Base-by-base conservation (phyloP, 2,797 vertebrate genomes). In the Ptychobarbus kaznakovi region DNA sequence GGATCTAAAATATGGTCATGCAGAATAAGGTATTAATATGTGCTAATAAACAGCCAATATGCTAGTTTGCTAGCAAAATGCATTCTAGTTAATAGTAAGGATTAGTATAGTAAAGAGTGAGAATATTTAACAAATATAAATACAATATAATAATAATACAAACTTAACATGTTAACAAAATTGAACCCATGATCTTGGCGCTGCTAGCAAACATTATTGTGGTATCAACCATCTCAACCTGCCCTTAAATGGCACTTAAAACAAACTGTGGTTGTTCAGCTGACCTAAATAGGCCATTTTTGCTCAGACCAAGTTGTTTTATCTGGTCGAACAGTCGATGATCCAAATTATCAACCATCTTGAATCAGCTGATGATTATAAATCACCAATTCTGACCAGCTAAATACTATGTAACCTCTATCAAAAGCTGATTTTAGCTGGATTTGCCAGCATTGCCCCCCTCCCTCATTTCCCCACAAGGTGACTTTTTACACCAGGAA, bases 401-500 rank as follows among this genome's bases (percentile, higher is more conserved):
- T 79, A 79, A 15, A 61, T 46, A 32, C 9, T 20, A 46, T 32
- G 1, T 16, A 49, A 49, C 7, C 42, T 63, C 9, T 74, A 16
- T 12, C 28, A 63, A 32, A 74, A 46, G 16, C 3, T 32, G 2
- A 5, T 49, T 73, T n/a, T 28, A 72, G 3, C 35, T 32, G 5
- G 11, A 63, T 35, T 74, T 25, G 18, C 18, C 12, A 35, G 6
- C 53, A 35, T 28, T 1, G 16, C 3, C 0, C 40, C 38, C 10
- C 12, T 46, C 28, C 4, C 8, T 20, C 5, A 49, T 63, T 7
- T 3, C 25, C 40, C 28, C 8, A 38, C 65, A 82, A 74, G 40
- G 70, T 65, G 56, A 28, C 56, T 73, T 70, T 82, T 77, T 63
- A 69, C 44, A 81, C 38, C 20, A 65, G 4, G 0, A 58, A 86